phyloP scores from a whole-genome alignment of 1,140 invertebrate species.

The Drosophila pallidifrons region DNA sequence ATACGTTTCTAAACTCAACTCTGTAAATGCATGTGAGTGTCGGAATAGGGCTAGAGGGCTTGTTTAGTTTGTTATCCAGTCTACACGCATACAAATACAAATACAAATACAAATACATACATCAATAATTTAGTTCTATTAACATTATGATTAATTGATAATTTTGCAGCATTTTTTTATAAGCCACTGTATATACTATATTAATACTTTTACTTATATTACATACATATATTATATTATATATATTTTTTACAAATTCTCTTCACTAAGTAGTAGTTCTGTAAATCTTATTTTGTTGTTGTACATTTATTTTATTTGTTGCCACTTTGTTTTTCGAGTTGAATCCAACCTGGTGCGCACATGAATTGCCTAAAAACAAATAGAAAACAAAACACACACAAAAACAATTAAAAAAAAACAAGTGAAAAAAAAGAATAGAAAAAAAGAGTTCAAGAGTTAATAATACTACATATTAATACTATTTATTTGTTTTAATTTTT shows the following conservation, averaged over 20 bases:
- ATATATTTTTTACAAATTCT: conserved; percentile 43
- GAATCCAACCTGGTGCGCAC: conserved; percentile 56
- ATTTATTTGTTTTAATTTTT: conserved; percentile 79
- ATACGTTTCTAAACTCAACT: not conserved
- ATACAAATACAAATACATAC: conserved; percentile 17
- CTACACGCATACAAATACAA: conserved; percentile 31
- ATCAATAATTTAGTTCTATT: conserved; percentile 25
- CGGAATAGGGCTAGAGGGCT: conserved; percentile 20
- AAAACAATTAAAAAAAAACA: not conserved
- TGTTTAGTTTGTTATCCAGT: conserved; percentile 66
- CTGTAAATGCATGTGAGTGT: conserved; percentile 58
- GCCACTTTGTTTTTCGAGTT: conserved; percentile 39
- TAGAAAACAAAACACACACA: not conserved
- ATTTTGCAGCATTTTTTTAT: conserved; percentile 48
- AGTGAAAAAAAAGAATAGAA: not conserved
- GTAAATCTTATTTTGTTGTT: conserved; percentile 63
- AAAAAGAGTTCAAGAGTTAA: conserved; percentile 23
- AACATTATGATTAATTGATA: conserved; percentile 32
- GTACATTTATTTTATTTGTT: conserved; percentile 56
- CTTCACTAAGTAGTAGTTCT: conserved; percentile 53
- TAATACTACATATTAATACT: conserved; percentile 61
- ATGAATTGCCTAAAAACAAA: conserved; percentile 55
- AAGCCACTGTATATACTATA: conserved; percentile 45
- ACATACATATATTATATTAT: conserved; percentile 34
- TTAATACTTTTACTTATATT: conserved; percentile 30